Percentiles rank a stretch among this genome's conserved stretches.
Conservation (phyloP, 1,140 invertebrate species). For the Penaeus chinensis region DNA sequence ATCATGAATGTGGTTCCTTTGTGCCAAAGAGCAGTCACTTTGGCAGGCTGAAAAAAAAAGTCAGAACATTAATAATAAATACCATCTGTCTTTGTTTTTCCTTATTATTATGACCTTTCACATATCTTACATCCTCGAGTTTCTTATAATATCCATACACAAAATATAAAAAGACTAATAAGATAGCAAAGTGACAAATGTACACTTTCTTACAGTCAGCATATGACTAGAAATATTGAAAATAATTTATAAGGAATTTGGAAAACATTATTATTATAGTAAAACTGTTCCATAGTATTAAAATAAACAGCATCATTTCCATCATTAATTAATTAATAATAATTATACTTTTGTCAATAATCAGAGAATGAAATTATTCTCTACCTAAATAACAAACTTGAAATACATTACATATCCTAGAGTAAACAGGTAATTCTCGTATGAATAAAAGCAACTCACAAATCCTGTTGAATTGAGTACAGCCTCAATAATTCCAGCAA, state of each 20-base stretch:
- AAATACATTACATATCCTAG: background rate
- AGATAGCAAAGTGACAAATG: too few species aligned
- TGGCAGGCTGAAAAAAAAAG: slow-evolving; percentile 83
- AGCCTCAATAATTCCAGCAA: slow-evolving; percentile 97
- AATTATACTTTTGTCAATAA: too few species aligned
- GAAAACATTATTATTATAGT: too few species aligned
- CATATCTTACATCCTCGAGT: background rate
- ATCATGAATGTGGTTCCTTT: slow-evolving; percentile 99
- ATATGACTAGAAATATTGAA: background rate
- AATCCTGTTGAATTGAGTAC: slow-evolving; percentile 94
- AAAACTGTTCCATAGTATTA: too few species aligned
- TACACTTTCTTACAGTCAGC: too few species aligned
- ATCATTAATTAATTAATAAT: too few species aligned
- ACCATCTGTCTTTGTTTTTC: background rate
- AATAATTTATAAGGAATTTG: too few species aligned
- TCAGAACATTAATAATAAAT: background rate
- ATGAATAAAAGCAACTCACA: slow-evolving; percentile 76
- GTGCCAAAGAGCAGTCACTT: slow-evolving; percentile 98
- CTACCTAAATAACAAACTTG: background rate
- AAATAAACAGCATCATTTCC: too few species aligned
- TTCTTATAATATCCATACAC: background rate
- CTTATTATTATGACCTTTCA: background rate
- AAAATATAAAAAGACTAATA: background rate
- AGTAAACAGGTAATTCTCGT: slow-evolving; percentile 6
- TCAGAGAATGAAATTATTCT: background rate